Conservation (phyloP, 2,797 vertebrate genomes). For the Aulostomus chinensis region DNA sequence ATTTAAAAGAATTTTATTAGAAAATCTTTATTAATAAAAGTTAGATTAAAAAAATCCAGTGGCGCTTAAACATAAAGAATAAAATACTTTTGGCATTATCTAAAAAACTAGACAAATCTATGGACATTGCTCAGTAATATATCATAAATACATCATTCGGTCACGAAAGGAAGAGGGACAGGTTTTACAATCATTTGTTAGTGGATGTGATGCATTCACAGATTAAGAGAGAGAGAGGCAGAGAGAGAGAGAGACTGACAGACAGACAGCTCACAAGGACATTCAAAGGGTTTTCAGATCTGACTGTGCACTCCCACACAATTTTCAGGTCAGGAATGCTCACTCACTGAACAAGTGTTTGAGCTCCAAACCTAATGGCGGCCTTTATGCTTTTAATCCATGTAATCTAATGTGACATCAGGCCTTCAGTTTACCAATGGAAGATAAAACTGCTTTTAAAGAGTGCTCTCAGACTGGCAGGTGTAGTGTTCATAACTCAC, state of each 20-base stretch:
- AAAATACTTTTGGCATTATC: constrained; percentile 58
- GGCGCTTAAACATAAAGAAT: constrained; percentile 29
- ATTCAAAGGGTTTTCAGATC: constrained; percentile 74
- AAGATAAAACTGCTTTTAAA: background rate
- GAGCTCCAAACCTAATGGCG: constrained; percentile 22
- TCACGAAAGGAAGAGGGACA: constrained; percentile 18
- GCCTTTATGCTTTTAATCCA: constrained; percentile 5
- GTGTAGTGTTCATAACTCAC: background rate
- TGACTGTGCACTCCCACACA: constrained; percentile 30
- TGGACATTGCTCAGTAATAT: constrained; percentile 37
- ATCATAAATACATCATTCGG: constrained; percentile 37
- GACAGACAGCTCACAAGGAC: constrained; percentile 42
- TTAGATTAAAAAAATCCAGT: constrained; percentile 52
- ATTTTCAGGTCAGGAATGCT: background rate
- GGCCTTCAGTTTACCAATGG: background rate
- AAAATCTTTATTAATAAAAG: constrained; percentile 60
- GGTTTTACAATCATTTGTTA: constrained; percentile 42
- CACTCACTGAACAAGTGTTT: constrained; percentile 11
- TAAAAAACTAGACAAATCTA: constrained; percentile 36
- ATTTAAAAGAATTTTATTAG: too few relatives aligned
- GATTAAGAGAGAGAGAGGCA: background rate
- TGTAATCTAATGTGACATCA: constrained; percentile 5
- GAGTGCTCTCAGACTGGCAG: background rate
- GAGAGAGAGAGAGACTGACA: constrained; percentile 15
- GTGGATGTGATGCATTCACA: constrained; percentile 38